Evolutionary conservation across 2,113 vertebrate genomes (phyloP), one percentile per base, ranked within the genome.

Genomic region (Microtus pennsylvanicus): DNA sequence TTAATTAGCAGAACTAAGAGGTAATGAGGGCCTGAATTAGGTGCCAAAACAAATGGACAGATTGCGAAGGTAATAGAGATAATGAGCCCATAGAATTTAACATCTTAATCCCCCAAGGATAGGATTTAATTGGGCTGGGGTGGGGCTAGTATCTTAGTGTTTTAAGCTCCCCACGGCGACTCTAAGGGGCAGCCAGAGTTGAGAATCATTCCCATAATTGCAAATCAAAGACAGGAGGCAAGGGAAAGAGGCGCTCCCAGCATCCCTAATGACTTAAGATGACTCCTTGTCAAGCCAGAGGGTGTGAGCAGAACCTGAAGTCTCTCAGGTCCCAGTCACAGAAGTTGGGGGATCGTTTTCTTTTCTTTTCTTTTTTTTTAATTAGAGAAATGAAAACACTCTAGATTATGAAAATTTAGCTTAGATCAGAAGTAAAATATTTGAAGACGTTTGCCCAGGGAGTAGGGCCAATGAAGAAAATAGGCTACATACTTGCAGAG

Each of bases 91-190:
- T 67, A 88, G 96, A 90, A 90, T 85, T 88, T 85, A 52, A 22
- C 80, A 12, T 89, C 72, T 42, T 91, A 33, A 91, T 86, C 85
- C 95, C 91, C 91, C 77, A 92, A 58, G 81, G 81, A 55, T 76
- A 55, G 33, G 94, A 87, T 93, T 97, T 92, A 97, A 95, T 91
- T 97, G 93, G 95, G 33, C 95, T 90, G 76, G 90, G 97, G 85
- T 52, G 14, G 47, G 22, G 87, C 89, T 89, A 30, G 28, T 67
- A 11, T 82, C 69, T 28, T 45, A 5, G 58, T 45, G 55, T 80
- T 87, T 78, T 58, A 82, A 94, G 87, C 78, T 96, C 93, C n/a
- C 35, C 2, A 69, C 26, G 70, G 81, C 81, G 70, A 92, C 78
- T 74, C 88, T 35, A 4, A 88, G 95, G 80, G 89, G 76, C 70